Base-by-base conservation (phyloP, 2,113 vertebrate genomes). In the Indicator maculatus region DNA sequence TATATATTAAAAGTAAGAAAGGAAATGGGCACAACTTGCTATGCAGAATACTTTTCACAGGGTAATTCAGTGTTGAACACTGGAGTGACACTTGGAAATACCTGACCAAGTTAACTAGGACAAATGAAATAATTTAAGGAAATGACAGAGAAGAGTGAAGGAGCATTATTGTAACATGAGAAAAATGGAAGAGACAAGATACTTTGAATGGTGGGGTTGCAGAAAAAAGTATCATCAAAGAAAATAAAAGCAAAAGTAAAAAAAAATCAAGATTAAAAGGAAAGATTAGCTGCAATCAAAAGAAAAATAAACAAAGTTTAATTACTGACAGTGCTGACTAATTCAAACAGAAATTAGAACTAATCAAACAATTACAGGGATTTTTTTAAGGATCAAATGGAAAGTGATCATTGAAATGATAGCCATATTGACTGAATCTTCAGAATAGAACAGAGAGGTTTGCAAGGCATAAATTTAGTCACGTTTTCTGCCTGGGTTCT, bases 11-110 rank as follows among this genome's bases (percentile, higher is more conserved):
- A 88, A 91, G 30, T 19, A 84, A 65, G 20, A 50, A 79, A 58
- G 18, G 9, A 17, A 74, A 16, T 5, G 6, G 8, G 12, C 2
- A 44, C 5, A 82, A 58, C 4, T 65, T 71, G 14, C 0, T 0
- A 19, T 56, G 14, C 1, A 27, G 6, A n/a, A 50, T 8, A 61
- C 89, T 75, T 75, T 84, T 44, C 16, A 69, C 16, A 59, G 8
- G 8, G 5, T 28, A 65, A 12, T 47, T 89, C 17, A 89, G 23
- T 59, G n/a, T 3, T 56, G 55, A 93, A 61, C 12, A 21, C 21
- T 30, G 21, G 31, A 59, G n/a, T n/a, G 39, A 50, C 30, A 63
- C 17, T 64, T 53, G 39, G n/a, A 86, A 92, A 58, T 17, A 67
- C 4, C 18, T 30, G 83, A 8, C 5, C 30, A 69, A 33, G 24